Base-by-base conservation (phyloP, 2,888 invertebrate genomes). In the Autographa pulchrina region DNA sequence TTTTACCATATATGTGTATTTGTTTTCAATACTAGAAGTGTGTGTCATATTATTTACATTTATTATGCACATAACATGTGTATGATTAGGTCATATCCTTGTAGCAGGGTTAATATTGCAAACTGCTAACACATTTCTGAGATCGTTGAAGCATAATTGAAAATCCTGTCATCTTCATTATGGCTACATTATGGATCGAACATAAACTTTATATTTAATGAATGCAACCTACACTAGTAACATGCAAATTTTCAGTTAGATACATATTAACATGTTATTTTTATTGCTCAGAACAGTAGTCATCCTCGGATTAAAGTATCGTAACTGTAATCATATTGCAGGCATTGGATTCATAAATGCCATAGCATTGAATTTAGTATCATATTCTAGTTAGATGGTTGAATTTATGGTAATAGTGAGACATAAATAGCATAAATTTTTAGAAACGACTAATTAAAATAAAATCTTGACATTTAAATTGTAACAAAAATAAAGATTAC, bases 171-270 rank as follows among this genome's bases (percentile, higher is more conserved):
- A 73, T 73, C 70, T 70, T 75, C 68, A 66, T 81, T 81, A 82
- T 76, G 71, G 75, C 80, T 75, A 84, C 81, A 85, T 85, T 86
- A 85, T 85, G 76, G 78, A 86, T 86, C 66, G 72, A 79, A 72
- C 80, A 89, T 90, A 91, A 89, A 89, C 70, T 61, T 68, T 20
- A 31, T 61, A 81, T 68, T 70, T 89, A 85, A 91, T 88, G 78
- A 74, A 70, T 74, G 65, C 78, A 77, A 77, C 82, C 80, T 85
- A 75, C 80, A 75, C 72, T 79, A 84, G 86, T 84, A 83, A 74
- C 78, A 90, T 90, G 88, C 84, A 81, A 90, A 91, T 91, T 85
- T 84, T 85, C 70, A 80, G 43, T 79, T 82, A 77, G 79, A 83
- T 85, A 80, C 88, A 84, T 82, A 87, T 89, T 85, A 89, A 87